phyloP scores from a whole-genome alignment of 2,888 invertebrate genomes.

The Acleris holmiana region DNA sequence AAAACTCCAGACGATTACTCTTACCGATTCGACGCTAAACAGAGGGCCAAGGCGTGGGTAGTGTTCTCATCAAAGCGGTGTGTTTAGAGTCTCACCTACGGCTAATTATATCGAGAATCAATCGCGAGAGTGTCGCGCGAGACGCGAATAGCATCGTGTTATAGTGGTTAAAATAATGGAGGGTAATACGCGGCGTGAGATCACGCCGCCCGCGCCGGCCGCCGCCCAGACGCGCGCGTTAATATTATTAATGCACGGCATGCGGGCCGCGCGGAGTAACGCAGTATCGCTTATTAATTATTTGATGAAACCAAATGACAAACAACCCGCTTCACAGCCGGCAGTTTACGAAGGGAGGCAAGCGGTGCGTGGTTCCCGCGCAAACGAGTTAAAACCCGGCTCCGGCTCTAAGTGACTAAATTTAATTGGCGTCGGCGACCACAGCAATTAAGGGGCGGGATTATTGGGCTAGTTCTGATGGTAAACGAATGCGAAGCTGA shows the following conservation, averaged over 20 bases:
- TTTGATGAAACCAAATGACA: constrained; percentile 55
- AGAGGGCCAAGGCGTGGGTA: constrained; percentile 41
- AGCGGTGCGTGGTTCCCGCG: constrained; percentile 62
- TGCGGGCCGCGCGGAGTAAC: constrained; percentile 53
- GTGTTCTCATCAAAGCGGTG: constrained; percentile 39
- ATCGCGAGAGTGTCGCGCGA: constrained; percentile 62
- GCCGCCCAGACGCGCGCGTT: constrained; percentile 47
- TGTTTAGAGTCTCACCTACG: constrained; percentile 44
- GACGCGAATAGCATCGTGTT: constrained; percentile 55
- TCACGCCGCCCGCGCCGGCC: constrained; percentile 30
- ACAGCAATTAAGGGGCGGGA: constrained; percentile 60
- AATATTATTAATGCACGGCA: constrained; percentile 61
- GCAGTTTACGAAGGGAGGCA: constrained; percentile 55
- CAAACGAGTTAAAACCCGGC: constrained; percentile 26
- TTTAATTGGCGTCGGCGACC: constrained; percentile 62
- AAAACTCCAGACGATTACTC: constrained; percentile 45
- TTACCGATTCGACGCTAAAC: constrained; percentile 40
- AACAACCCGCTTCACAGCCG: constrained; percentile 41
- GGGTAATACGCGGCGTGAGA: constrained; percentile 37
- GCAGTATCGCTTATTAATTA: constrained; percentile 63
- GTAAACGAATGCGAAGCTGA: constrained; percentile 51
- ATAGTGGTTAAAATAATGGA: constrained; percentile 50
- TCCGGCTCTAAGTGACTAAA: constrained; percentile 49
- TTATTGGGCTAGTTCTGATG: constrained; percentile 58
- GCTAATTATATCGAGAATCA: constrained; percentile 67